Conservation (phyloP, 2,888 invertebrate species). For the Tanytarsus gracilentus region DNA sequence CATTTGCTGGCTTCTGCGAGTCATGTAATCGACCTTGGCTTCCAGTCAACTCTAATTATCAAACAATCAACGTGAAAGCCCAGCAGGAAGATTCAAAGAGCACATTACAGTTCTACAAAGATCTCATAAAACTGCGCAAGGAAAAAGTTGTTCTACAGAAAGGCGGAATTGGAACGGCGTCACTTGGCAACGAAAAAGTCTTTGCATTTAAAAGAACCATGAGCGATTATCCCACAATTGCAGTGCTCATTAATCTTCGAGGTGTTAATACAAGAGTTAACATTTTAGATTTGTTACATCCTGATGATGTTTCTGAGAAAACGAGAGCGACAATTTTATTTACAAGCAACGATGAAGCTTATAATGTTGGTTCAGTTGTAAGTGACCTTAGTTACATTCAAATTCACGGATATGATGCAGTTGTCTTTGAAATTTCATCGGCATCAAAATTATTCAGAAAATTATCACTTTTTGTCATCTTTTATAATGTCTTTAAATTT, state of each 20-base stretch:
- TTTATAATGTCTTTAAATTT: not conserved
- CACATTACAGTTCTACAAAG: conserved; percentile 51
- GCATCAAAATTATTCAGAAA: not conserved
- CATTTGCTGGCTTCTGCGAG: conserved; percentile 37
- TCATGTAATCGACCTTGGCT: conserved; percentile 54
- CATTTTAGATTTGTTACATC: conserved; percentile 43
- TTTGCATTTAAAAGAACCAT: conserved; percentile 31
- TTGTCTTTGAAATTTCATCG: conserved; percentile 21
- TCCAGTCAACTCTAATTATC: conserved; percentile 55
- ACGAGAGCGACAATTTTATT: not conserved
- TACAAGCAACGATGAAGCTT: not conserved
- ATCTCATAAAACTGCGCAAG: conserved; percentile 45
- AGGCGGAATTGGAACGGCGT: conserved; percentile 32
- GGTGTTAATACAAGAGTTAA: conserved; percentile 39
- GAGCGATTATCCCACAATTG: conserved; percentile 32
- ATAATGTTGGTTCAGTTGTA: not conserved
- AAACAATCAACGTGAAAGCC: conserved; percentile 48
- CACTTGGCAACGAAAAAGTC: conserved; percentile 30
- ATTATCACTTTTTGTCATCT: no score
- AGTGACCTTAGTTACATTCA: not conserved
- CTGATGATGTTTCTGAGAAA: conserved; percentile 43
- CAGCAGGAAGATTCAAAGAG: conserved; percentile 47
- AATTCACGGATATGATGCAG: conserved; percentile 5
- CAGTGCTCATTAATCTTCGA: conserved; percentile 45
- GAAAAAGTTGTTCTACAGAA: conserved; percentile 32